A percentile compares a stretch with the other conserved stretches of the same genome.
These are phyloP conservation scores for Erpetoichthys calabaricus DNA, from an alignment of 2,797 vertebrate genomes.

Conservation along the genomic window DNA sequence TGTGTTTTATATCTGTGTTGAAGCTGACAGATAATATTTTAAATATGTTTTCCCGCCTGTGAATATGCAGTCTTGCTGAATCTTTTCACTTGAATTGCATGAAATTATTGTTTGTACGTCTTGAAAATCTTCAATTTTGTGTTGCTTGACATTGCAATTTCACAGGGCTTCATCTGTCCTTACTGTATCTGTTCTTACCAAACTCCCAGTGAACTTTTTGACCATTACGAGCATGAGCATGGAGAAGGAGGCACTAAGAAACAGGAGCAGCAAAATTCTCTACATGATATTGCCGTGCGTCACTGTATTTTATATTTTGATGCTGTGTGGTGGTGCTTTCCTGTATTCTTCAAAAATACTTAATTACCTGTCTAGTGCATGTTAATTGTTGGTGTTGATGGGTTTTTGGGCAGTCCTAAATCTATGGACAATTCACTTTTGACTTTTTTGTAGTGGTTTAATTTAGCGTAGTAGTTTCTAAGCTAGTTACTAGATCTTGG, in stretches of 20 bases:
- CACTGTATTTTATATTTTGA: constrained; percentile 29
- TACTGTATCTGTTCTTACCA: constrained; percentile 52
- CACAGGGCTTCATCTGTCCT: constrained; percentile 61
- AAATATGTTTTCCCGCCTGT: too few species aligned
- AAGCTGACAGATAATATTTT: too few species aligned
- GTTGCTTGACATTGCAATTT: constrained; percentile 28
- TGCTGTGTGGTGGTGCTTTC: constrained; percentile 29
- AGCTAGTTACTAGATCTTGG: too few species aligned
- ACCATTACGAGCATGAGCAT: constrained; percentile 50
- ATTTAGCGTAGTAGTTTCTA: too few species aligned
- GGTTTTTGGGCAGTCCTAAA: not conserved
- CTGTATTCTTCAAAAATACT: not conserved
- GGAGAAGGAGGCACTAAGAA: constrained; percentile 31
- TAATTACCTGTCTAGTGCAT: not conserved
- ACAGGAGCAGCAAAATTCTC: constrained; percentile 33
- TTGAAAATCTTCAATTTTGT: not conserved
- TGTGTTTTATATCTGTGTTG: too few species aligned
- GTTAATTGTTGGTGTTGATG: not conserved
- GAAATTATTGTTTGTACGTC: too few species aligned
- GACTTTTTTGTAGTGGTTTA: too few species aligned
- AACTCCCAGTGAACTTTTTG: constrained; percentile 44
- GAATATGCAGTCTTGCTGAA: too few species aligned
- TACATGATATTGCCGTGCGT: constrained; percentile 41
- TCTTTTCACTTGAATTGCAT: too few species aligned
- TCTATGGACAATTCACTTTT: too few species aligned